Percentiles rank a stretch among this genome's conserved stretches.
Evolutionary conservation across 2,113 vertebrate genomes (phyloP).

Genomic region (Ranitomeya variabilis): DNA sequence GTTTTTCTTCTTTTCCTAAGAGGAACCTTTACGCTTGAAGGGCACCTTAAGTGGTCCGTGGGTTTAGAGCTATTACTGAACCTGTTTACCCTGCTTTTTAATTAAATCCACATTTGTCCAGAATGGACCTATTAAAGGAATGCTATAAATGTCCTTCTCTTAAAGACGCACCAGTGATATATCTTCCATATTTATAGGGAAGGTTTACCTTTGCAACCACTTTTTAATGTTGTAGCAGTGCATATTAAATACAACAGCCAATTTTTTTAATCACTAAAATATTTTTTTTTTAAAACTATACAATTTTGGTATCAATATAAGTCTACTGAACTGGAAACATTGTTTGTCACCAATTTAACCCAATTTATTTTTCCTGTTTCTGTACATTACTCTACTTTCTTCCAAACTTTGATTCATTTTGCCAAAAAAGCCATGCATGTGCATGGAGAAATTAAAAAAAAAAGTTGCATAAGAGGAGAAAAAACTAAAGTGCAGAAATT

Average conservation of each 20-base stretch:
- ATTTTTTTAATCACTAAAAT: too few species aligned
- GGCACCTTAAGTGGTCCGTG: slow-evolving; percentile 31
- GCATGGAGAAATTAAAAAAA: too few species aligned
- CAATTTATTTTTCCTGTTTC: too few species aligned
- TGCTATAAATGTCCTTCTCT: neutral
- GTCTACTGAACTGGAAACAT: too few species aligned
- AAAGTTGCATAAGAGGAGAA: too few species aligned
- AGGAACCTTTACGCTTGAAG: slow-evolving; percentile 29
- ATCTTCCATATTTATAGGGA: neutral
- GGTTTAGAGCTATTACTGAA: slow-evolving; percentile 31
- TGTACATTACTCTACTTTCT: too few species aligned
- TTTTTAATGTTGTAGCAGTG: neutral
- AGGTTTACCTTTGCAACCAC: neutral
- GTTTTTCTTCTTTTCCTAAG: slow-evolving; percentile 37
- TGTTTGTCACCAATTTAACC: too few species aligned
- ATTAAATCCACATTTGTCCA: slow-evolving; percentile 31
- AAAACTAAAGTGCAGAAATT: too few species aligned
- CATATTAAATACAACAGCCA: neutral
- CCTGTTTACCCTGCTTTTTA: slow-evolving; percentile 50
- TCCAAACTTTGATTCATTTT: too few species aligned
- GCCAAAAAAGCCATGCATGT: too few species aligned
- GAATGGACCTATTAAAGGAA: slow-evolving; percentile 52
- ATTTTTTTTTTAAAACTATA: too few species aligned
- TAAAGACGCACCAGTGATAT: neutral
- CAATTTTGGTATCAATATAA: too few species aligned